Evolutionary conservation across 2,113 vertebrate genomes (phyloP), one percentile per base, ranked within the genome.

Genomic region (Danionella cerebrum): DNA sequence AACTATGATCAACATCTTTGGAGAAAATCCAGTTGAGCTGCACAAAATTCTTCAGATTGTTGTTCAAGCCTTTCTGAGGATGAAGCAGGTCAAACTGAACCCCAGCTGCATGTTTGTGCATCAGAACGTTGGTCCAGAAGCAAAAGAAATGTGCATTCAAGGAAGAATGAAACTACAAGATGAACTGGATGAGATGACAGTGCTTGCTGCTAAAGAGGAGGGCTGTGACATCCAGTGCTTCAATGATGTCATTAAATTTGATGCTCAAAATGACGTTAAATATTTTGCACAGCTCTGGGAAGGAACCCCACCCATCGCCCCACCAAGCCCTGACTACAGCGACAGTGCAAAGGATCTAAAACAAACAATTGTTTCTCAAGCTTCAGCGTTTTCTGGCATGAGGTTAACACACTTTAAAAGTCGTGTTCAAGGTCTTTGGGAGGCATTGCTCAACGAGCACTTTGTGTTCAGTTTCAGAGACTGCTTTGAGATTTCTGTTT

Each of bases 101-200:
- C 81, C 86, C 2, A 65, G 83, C 29, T 89, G 84, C 42, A 14
- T 89, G 1, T 89, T 89, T 75, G 85, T 89, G 1, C 84, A 88
- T 60, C 85, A 89, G 51, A 89, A 89, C 0, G 77, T 84, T 41
- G 81, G 86, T 25, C 33, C 71, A 8, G 70, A 77, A 19, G 83
- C 82, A 13, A 75, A 55, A 67, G 78, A 88, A 10, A 74, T 83
- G 73, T 89, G 73, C 57, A 81, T 18, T n/a, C 25, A 53, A 42
- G 83, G 80, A 6, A 67, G 10, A 24, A 78, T 68, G 1, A 27
- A 60, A 84, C 86, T 88, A 0, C 78, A 83, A 47, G 52, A 80
- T 3, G 82, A 75, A 58, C 12, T 86, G 27, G 82, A 88, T 71
- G 70, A 79, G 29, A 84, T 87, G 78, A 71, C 84, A 5, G 14